Conservation (phyloP, 2,888 invertebrate species). For the Cosmia trapezina region DNA sequence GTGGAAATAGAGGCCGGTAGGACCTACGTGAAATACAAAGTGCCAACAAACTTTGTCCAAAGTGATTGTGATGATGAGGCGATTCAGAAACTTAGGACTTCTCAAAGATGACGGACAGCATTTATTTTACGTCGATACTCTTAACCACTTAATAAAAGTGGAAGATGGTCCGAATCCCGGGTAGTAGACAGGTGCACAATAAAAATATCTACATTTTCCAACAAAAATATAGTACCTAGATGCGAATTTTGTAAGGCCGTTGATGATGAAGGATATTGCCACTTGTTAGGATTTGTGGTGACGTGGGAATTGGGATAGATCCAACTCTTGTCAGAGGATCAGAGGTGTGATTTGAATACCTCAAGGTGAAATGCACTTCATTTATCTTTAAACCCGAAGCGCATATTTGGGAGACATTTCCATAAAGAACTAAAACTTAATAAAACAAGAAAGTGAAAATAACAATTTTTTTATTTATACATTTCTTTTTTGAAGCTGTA, state of each 20-base stretch:
- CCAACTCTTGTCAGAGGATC: neutral
- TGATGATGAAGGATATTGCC: neutral
- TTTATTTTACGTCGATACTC: neutral
- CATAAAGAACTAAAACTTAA: neutral
- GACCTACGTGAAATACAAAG: neutral
- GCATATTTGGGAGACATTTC: neutral
- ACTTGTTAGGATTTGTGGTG: neutral
- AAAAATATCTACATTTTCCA: neutral
- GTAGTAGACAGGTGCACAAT: neutral
- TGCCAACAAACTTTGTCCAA: neutral
- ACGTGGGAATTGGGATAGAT: too few relatives aligned
- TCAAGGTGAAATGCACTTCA: neutral
- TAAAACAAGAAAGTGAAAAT: constrained; percentile 69
- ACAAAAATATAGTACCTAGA: too few relatives aligned
- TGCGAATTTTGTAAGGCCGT: neutral
- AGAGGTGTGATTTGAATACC: neutral
- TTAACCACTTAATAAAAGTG: neutral
- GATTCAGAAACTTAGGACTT: neutral
- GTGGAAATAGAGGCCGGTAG: too few relatives aligned
- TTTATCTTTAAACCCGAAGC: neutral
- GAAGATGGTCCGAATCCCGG: neutral
- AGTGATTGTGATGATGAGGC: neutral
- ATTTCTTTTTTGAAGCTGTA: constrained; percentile 75
- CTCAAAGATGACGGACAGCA: neutral
- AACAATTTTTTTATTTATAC: constrained; percentile 71